Base-by-base conservation (phyloP, 1,140 invertebrate species). In the Pseudachorutes palmiensis region DNA sequence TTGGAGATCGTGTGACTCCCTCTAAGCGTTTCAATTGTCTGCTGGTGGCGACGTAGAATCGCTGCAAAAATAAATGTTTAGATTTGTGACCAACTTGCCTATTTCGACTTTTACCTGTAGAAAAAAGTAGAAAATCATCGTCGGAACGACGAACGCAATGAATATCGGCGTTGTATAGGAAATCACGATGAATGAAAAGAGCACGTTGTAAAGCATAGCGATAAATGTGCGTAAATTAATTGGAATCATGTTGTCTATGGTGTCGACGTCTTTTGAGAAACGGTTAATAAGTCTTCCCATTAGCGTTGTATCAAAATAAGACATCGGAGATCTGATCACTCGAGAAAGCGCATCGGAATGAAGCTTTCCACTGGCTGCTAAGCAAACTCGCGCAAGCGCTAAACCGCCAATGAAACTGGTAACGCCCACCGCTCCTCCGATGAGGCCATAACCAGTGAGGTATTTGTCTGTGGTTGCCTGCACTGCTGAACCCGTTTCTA, bases 141-240 rank as follows among this genome's bases (percentile, higher is more conserved):
- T 86, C 9, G 94, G 92, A 67, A 96, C 57, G 67, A 95, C 87
- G 57, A 93, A 85, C 12, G 82, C 78, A 65, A 94, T 76, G 80
- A 97, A 96, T 73, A 88, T 82, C 0, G 92, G 92, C 36, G 93
- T 96, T 68, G 88, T 90, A 76, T 85, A 86, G 79, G 90, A 89
- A 76, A 97, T 95, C 48, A 97, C 89, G 75, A 93, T 83, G 68
- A 97, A 79, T 2, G 92, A 92, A 32, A 88, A 87, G 69, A 93
- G 75, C 24, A 68, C 69, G 26, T 31, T 62, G 29, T 55, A 31
- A 29, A 67, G 29, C 24, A 36, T 28, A 5, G 3, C 2, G 0
- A 79, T 14, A 75, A 75, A 80, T 16, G 71, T 75, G 9, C 76
- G 63, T 32, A 68, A n/a, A 22, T 64, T 48, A 28, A 60, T 63